Evolutionary conservation across 2,113 vertebrate species (phyloP).

Genomic region (Bos indicus): DNA sequence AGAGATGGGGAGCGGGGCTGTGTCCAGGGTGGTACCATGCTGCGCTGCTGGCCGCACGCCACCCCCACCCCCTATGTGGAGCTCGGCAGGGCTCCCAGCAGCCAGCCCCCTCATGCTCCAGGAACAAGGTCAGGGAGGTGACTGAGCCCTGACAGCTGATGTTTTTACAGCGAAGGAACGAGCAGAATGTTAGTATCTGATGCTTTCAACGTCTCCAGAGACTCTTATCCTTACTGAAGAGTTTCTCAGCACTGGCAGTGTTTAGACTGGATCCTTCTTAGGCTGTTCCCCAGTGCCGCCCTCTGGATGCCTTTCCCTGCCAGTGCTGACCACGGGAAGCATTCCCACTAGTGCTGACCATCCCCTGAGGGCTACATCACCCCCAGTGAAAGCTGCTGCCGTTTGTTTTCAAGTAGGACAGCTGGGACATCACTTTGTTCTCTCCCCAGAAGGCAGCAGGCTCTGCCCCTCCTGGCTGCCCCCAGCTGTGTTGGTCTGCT

Average conservation of each 20-base stretch:
- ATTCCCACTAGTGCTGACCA: not conserved
- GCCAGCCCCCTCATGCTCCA: not conserved
- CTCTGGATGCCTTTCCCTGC: not conserved
- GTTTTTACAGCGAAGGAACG: not conserved
- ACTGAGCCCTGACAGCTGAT: not conserved
- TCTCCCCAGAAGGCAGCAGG: not conserved
- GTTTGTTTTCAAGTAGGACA: not conserved
- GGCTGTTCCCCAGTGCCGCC: not conserved
- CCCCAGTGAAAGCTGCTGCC: not conserved
- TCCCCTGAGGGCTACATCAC: not conserved
- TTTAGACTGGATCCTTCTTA: fast-evolving
- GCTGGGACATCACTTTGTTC: not conserved
- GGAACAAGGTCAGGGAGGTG: not conserved
- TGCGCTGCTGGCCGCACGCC: fast-evolving
- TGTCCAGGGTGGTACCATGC: fast-evolving
- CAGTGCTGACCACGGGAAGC: not conserved
- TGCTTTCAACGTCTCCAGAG: fast-evolving
- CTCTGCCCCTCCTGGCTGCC: not conserved
- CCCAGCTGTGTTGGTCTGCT: not conserved
- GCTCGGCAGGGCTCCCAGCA: fast-evolving
- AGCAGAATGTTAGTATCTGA: fast-evolving
- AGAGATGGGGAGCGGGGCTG: not conserved
- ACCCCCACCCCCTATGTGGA: not conserved
- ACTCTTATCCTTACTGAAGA: too few relatives aligned
- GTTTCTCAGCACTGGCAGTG: not conserved